Conservation (phyloP, 1,140 invertebrate species). For the Drosophila athabasca region DNA sequence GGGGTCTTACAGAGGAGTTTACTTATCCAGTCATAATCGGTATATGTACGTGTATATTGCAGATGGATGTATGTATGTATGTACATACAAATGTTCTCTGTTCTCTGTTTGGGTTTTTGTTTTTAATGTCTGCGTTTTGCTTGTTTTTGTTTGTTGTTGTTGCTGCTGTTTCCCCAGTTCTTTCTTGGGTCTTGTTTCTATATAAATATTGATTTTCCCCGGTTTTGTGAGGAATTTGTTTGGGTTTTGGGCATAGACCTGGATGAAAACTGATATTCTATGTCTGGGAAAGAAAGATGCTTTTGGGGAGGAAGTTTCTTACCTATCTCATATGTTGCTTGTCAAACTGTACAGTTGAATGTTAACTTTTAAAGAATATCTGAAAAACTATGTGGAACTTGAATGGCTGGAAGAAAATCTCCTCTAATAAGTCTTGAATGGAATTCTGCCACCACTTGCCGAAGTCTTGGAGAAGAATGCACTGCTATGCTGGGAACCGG, state of each 20-base stretch:
- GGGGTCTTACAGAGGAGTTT: background rate
- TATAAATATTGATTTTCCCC: conserved; percentile 77
- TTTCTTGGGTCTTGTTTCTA: conserved; percentile 46
- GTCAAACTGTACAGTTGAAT: too few species aligned
- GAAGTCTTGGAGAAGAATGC: too few species aligned
- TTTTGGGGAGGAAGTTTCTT: too few species aligned
- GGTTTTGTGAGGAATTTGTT: conserved; percentile 53
- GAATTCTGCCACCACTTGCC: too few species aligned
- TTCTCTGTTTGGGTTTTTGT: conserved; percentile 41
- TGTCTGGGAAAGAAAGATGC: too few species aligned
- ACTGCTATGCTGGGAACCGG: too few species aligned
- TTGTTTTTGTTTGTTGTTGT: conserved; percentile 45
- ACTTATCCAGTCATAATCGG: conserved; percentile 48
- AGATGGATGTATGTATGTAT: conserved; percentile 8
- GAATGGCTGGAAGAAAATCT: too few species aligned
- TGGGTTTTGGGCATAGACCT: conserved; percentile 30
- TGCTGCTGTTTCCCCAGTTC: conserved; percentile 7
- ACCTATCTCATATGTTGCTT: too few species aligned
- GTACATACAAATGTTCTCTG: conserved; percentile 21
- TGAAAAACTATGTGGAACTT: too few species aligned
- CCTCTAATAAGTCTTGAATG: too few species aligned
- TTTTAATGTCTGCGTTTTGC: conserved; percentile 63
- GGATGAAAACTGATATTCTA: conserved; percentile 15
- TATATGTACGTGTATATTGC: conserved; percentile 2
- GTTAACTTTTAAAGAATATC: too few species aligned